These are phyloP conservation scores for Ptilorrhoa leucosticta DNA, from an alignment of 2,113 vertebrate species.

Conservation along the genomic window DNA sequence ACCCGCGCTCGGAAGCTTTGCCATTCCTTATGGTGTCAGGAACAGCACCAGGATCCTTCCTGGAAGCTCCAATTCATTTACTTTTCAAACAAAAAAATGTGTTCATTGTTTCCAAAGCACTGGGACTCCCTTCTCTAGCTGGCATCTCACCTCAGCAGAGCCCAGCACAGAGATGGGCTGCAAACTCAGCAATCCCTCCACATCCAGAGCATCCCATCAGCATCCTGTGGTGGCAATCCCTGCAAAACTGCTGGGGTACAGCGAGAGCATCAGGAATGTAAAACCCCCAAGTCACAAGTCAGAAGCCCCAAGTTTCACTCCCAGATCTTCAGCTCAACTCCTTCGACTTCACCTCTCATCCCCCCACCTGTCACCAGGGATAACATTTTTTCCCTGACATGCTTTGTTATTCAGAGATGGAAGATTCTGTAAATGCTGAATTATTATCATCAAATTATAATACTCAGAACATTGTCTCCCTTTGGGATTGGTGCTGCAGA, in stretches of 20 bases:
- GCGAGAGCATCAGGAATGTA: not conserved
- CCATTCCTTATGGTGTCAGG: not conserved
- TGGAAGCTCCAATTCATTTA: not conserved
- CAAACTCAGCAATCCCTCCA: not conserved
- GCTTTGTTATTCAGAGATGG: constrained; percentile 44
- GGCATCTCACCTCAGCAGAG: not conserved
- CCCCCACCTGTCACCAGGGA: not conserved
- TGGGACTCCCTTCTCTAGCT: not conserved
- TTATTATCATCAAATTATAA: constrained; percentile 65
- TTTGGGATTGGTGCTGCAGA: constrained; percentile 41
- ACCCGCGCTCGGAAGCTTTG: not conserved
- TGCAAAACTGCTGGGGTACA: too few relatives aligned
- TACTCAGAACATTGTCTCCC: constrained; percentile 52
- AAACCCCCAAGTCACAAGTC: not conserved
- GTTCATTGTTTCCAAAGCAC: not conserved
- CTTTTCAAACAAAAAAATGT: not conserved
- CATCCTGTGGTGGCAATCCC: not conserved
- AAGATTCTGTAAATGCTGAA: constrained; percentile 60
- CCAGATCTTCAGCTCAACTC: not conserved
- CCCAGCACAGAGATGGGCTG: rapidly evolving
- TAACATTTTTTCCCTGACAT: constrained; percentile 23
- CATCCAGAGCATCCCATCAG: not conserved
- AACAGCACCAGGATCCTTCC: not conserved
- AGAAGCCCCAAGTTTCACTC: not conserved
- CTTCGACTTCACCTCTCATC: not conserved